Percentiles rank a stretch among this genome's conserved stretches.
Evolutionary conservation across 2,113 vertebrate genomes (phyloP).

Genomic region (Syngnathus scovelli): DNA sequence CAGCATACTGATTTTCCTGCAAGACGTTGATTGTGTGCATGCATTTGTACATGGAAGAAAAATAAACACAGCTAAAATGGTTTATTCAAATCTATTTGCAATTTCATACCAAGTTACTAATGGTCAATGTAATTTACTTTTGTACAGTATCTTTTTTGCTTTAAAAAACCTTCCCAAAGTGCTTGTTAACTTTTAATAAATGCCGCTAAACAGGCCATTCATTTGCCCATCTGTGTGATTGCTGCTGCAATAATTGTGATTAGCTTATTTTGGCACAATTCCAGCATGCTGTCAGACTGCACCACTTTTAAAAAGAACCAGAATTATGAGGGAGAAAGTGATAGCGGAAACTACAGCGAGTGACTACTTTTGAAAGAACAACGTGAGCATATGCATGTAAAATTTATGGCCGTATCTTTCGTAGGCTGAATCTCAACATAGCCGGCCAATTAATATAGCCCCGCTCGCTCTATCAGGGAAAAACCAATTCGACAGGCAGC

Average conservation of each 20-base stretch:
- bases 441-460: slow-evolving; percentile 70
- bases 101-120: not conserved
- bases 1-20: not conserved
- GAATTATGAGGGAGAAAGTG: slow-evolving; percentile 38
- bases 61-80: not conserved
- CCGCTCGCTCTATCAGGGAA: slow-evolving; percentile 59
- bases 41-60: not conserved
- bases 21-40: not conserved
- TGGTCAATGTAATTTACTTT: too few relatives aligned
- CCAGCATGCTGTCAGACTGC: slow-evolving; percentile 9
- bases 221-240: slow-evolving; percentile 37
- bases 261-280: slow-evolving; percentile 44
- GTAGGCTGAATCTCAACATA: slow-evolving; percentile 51
- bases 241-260: slow-evolving; percentile 37
- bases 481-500: slow-evolving; percentile 47
- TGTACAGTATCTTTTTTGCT: not conserved
- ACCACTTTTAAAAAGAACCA: slow-evolving; percentile 47
- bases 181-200: slow-evolving; percentile 24
- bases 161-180: slow-evolving; percentile 11
- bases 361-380: slow-evolving; percentile 54
- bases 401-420: slow-evolving; percentile 62
- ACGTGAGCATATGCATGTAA: slow-evolving; percentile 54
- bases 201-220: slow-evolving; percentile 39
- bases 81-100: not conserved
- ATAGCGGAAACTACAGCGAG: slow-evolving; percentile 36